Evolutionary conservation across 2,888 invertebrate species (phyloP).

Genomic region (Napeogenes inachia): DNA sequence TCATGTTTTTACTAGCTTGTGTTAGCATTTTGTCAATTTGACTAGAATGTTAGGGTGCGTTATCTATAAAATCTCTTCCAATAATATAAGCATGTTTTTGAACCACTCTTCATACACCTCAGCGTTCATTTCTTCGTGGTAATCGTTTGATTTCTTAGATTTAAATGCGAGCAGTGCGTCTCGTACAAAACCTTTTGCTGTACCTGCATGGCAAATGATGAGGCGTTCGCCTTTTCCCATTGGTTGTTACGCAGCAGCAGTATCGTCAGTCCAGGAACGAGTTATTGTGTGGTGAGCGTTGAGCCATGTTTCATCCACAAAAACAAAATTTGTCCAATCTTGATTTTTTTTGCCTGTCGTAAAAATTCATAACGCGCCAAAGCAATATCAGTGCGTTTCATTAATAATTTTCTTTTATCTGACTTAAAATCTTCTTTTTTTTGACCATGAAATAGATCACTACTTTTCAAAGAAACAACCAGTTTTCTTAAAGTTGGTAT

Average conservation of each 20-base stretch:
- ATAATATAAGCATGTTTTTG: conserved; percentile 19
- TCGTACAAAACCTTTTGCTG: no score
- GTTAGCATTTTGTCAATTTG: conserved; percentile 26
- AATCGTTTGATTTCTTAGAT: conserved; percentile 22
- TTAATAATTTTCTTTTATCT: conserved; percentile 30
- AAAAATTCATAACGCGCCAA: conserved; percentile 20
- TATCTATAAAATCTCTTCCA: conserved; percentile 25
- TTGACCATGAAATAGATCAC: conserved; percentile 13
- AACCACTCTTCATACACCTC: conserved; percentile 25
- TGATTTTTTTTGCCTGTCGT: conserved; percentile 27
- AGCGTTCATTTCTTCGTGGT: conserved; percentile 27
- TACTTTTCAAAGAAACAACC: conserved; percentile 9
- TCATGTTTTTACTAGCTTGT: conserved; percentile 21
- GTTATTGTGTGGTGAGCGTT: conserved; percentile 25
- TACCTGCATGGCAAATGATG: conserved; percentile 29
- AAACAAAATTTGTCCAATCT: conserved; percentile 29
- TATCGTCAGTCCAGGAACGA: conserved; percentile 27
- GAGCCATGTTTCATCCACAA: conserved; percentile 25
- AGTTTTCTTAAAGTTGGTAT: conserved; percentile 8
- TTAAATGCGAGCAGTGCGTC: conserved; percentile 13
- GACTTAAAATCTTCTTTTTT: no score
- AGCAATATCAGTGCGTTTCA: conserved; percentile 23
- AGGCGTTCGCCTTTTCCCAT: conserved; percentile 26
- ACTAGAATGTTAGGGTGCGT: conserved; percentile 30
- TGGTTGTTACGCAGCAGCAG: conserved; percentile 20